Base-by-base conservation (phyloP, 2,888 invertebrate species). In the Ophion costatus region DNA sequence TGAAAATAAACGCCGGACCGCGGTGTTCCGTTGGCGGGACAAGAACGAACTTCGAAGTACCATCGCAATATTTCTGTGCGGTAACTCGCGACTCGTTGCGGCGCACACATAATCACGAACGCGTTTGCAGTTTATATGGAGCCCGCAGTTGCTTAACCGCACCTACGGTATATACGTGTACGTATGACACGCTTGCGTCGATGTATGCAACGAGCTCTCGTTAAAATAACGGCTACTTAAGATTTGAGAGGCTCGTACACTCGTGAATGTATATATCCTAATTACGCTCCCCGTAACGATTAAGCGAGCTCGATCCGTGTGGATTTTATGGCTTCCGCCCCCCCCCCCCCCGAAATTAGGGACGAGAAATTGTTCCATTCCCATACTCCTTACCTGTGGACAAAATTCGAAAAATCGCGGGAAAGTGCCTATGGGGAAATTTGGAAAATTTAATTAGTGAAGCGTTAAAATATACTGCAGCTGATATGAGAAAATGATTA, bases 1-100 rank as follows among this genome's bases (percentile, higher is more conserved):
- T 91, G 91, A 90, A 91, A 91, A 92, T 92, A 92, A 92, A 90
- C 92, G 86, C 78, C 73, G 81, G 85, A 87, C 86, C 80, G 59
- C 86, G 84, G 79, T 87, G 84, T 86, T 89, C 88, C 83, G 86
- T 74, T 83, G 79, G 59, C 87, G 84, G 79, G 79, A 77, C 83
- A 83, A 88, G 80, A 84, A 82, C 80, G 83, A 84, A 84, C 82
- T 84, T 75, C 81, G 83, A 74, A 83, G 69, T 82, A 81, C 87
- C 88, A 84, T 88, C 79, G 86, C 83, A 87, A 89, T 89, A 90
- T 90, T 91, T 90, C 87, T 87, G 88, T 87, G 86, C 81, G 71
- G 77, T 79, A 70, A 74, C 69, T 82, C 20, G 63, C 67, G 51
- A 51, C 78, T 79, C 86, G 85, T 85, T 79, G 63, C 64, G 56